Evolutionary conservation across 2,888 invertebrate genomes (phyloP).

Genomic region (Kryphioiulus occultus): DNA sequence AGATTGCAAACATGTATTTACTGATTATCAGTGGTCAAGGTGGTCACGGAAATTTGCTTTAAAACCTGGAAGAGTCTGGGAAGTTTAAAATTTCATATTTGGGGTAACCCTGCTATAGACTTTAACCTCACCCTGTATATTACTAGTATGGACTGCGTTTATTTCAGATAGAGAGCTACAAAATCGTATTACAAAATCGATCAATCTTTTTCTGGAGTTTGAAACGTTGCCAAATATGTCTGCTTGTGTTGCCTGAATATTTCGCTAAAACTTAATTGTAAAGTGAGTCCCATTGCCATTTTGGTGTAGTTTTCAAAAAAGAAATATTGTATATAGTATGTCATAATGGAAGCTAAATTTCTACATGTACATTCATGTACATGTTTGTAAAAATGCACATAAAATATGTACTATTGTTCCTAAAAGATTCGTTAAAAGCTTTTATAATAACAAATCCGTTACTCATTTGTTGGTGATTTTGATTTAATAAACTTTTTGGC

Average conservation of each 20-base stretch:
- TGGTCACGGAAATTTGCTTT: too few species aligned
- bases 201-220: neutral
- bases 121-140: neutral
- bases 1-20: too few species aligned
- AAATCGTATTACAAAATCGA: neutral
- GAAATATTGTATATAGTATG: too few species aligned
- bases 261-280: neutral
- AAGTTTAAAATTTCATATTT: too few species aligned
- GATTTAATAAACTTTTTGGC: neutral
- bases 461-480: neutral
- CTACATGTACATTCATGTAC: too few species aligned
- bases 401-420: too few species aligned
- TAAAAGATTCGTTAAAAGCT: too few species aligned
- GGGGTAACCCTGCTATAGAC: too few species aligned
- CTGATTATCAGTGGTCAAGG: too few species aligned
- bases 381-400: too few species aligned
- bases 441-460: neutral
- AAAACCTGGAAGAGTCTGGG: too few species aligned
- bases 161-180: neutral
- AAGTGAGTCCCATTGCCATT: neutral
- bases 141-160: neutral
- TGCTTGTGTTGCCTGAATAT: neutral
- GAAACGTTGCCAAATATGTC: constrained; percentile 9
- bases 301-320: neutral
- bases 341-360: too few species aligned